Base-by-base conservation (phyloP, 2,888 invertebrate species). In the Drosophila neoperkinsi region DNA sequence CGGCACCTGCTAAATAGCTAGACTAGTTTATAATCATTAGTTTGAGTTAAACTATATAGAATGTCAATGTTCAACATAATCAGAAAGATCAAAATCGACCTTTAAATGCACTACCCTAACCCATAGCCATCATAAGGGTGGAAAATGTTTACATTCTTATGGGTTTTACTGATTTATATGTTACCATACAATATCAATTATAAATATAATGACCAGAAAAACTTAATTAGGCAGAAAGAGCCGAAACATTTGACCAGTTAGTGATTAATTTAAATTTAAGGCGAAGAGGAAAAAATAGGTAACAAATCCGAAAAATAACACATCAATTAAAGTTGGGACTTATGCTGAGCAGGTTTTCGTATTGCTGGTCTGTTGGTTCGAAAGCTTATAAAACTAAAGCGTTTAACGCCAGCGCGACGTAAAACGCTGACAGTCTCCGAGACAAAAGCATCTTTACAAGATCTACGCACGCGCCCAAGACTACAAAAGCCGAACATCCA, bases 381-480 rank as follows among this genome's bases (percentile, higher is more conserved):
- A 62, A 57, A 57, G 49, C 58, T 63, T 89, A 86, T 86, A 89
- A 86, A 86, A 84, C 59, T 53, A 43, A 49, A 46, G 60, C 50
- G 72, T 59, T 69, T 68, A 41, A 34, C 56, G 70, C 74, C 68
- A 77, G 71, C 73, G 74, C 82, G 77, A 63, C 71, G 84, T 82
- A 87, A 63, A 75, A 55, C 71, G 67, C 33, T 56, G 53, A 67
- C 65, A 74, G 73, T 55, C 70, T 58, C 59, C 70, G 82, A 46
- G 68, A 41, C 75, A 71, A 61, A 79, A 56, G 34, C 80, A 88
- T 66, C 80, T 73, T 56, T 50, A 55, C 36, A 21, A 55, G 50
- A 63, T 58, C 55, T 65, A 46, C 51, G 28, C 65, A 66, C 53
- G 67, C 53, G 58, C 16, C 36, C 30, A 30, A 53, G 7, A 46